Conservation (phyloP, 2,888 invertebrate species). For the Drosophila phalerata region DNA sequence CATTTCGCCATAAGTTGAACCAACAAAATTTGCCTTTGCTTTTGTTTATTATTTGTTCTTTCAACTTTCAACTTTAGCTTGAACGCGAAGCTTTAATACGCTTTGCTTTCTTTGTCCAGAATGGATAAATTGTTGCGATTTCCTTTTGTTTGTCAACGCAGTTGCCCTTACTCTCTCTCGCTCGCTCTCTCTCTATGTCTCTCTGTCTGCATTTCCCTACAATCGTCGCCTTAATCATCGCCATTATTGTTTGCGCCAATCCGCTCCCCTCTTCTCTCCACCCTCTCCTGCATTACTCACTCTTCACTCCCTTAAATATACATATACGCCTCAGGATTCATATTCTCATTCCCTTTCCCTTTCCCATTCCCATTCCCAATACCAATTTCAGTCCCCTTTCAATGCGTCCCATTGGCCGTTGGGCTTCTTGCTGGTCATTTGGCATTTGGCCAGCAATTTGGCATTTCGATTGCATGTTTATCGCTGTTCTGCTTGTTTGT, state of each 20-base stretch:
- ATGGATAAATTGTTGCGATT: conserved; percentile 73
- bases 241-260: conserved; percentile 55
- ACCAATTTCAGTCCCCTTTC: neutral
- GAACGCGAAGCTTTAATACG: conserved; percentile 57
- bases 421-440: conserved; percentile 68
- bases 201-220: conserved; percentile 20
- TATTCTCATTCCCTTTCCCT: neutral
- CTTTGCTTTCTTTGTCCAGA: conserved; percentile 40
- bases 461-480: conserved; percentile 79
- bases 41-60: conserved; percentile 67
- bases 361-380: neutral
- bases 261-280: neutral
- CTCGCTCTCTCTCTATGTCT: neutral
- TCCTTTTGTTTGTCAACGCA: conserved; percentile 73
- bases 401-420: conserved; percentile 23
- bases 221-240: conserved; percentile 65
- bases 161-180: neutral
- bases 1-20: conserved; percentile 47
- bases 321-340: conserved; percentile 30
- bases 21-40: conserved; percentile 21
- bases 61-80: conserved; percentile 65
- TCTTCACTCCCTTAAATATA: neutral
- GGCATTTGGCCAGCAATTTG: conserved; percentile 76
- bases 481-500: conserved; percentile 41
- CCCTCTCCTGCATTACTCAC: neutral